These are phyloP conservation scores for Pegoplata infirma DNA, from an alignment of 2,888 invertebrate species.

Conservation along the genomic window DNA sequence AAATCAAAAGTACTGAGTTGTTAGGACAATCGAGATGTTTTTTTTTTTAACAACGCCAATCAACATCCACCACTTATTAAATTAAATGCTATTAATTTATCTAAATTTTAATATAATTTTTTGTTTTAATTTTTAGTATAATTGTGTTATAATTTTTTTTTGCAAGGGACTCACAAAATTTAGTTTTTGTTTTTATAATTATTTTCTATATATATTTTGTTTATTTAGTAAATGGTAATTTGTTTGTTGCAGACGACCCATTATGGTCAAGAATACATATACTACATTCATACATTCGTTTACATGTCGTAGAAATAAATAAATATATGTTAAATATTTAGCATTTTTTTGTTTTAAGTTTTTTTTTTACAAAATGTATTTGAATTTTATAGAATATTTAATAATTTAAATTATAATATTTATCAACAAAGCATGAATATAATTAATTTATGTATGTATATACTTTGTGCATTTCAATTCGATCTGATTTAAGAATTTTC, in stretches of 20 bases:
- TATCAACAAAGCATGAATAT: too few species aligned
- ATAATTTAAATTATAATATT: too few species aligned
- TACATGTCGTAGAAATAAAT: background rate
- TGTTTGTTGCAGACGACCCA: background rate
- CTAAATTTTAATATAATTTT: slow-evolving; percentile 3
- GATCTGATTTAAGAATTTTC: too few species aligned
- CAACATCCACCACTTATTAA: background rate
- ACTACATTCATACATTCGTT: background rate
- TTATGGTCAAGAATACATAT: background rate
- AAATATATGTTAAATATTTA: background rate
- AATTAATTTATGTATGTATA: too few species aligned
- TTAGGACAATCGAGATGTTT: slow-evolving; percentile 47
- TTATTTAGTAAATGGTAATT: background rate
- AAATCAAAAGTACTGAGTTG: slow-evolving; percentile 72
- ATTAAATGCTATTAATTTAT: slow-evolving; percentile 10
- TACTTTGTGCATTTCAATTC: too few species aligned
- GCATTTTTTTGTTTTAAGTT: background rate
- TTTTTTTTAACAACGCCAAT: background rate
- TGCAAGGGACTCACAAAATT: background rate
- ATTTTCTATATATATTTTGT: background rate
- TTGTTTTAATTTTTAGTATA: background rate
- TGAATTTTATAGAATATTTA: too few species aligned
- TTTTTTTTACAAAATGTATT: too few species aligned
- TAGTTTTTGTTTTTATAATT: background rate
- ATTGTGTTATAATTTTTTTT: background rate